A percentile compares a stretch with the other conserved stretches of the same genome.
phyloP scores from a whole-genome alignment of 2,888 invertebrate species.

The Chydorus sphaericus region DNA sequence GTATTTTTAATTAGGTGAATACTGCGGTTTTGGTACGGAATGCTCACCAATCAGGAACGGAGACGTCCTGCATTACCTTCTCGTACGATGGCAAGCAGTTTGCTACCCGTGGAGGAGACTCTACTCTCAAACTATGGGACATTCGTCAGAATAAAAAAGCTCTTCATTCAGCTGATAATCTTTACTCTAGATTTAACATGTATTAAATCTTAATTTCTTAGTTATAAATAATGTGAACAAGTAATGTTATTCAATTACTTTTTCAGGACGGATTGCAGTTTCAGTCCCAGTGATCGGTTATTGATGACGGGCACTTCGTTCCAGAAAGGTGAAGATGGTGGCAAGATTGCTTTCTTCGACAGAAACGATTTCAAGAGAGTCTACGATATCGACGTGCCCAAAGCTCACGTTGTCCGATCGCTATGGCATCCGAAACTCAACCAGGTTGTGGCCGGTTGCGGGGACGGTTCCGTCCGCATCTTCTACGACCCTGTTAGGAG shows the following conservation, averaged over 20 bases:
- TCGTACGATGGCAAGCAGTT: slow-evolving; percentile 70
- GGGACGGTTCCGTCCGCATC: slow-evolving; percentile 76
- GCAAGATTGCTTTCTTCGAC: slow-evolving; percentile 63
- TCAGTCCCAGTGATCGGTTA: slow-evolving; percentile 84
- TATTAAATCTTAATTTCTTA: slow-evolving; percentile 20
- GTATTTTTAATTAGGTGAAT: slow-evolving; percentile 40
- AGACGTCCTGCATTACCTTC: slow-evolving; percentile 70
- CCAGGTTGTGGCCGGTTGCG: slow-evolving; percentile 84
- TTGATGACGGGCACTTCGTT: slow-evolving; percentile 77
- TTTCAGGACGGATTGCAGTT: slow-evolving; percentile 43
- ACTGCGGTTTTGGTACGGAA: slow-evolving; percentile 54
- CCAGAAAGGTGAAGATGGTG: slow-evolving; percentile 43
- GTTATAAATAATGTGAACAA: not conserved
- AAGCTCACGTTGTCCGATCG: slow-evolving; percentile 59
- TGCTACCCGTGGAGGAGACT: slow-evolving; percentile 75
- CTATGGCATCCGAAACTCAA: slow-evolving; percentile 97
- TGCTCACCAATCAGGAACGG: slow-evolving; percentile 63
- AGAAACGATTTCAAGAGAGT: slow-evolving; percentile 57
- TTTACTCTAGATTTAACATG: slow-evolving; percentile 63
- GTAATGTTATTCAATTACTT: not conserved
- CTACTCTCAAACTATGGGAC: slow-evolving; percentile 92
- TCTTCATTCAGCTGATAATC: slow-evolving; percentile 45
- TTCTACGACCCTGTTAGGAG: slow-evolving; percentile 80
- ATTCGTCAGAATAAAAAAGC: slow-evolving; percentile 65
- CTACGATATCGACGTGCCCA: slow-evolving; percentile 56